These are phyloP conservation scores for Nasua narica DNA, from an alignment of 2,797 vertebrate genomes.

Conservation along the genomic window DNA sequence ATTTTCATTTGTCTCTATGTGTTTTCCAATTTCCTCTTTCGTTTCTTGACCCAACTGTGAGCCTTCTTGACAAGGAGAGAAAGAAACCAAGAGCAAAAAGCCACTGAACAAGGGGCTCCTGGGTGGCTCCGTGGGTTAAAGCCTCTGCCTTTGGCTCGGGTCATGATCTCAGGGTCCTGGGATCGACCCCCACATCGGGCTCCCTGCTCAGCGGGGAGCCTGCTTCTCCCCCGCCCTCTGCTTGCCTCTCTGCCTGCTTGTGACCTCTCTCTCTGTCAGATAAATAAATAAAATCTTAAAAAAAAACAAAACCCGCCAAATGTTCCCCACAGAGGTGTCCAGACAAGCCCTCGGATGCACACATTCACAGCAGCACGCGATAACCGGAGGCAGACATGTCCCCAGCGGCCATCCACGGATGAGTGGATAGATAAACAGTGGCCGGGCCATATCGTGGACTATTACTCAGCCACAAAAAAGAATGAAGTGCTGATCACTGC, in stretches of 20 bases:
- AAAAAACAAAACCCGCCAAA: neutral
- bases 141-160: no score
- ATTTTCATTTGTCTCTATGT: neutral
- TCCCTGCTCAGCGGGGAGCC: no score
- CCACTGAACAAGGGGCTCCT: no score
- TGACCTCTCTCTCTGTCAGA: no score
- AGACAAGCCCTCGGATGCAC: no score
- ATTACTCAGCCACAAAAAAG: neutral
- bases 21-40: neutral
- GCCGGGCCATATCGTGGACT: accelerated
- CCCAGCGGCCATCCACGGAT: neutral
- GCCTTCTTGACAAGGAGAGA: neutral
- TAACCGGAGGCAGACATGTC: neutral
- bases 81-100: neutral
- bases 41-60: neutral
- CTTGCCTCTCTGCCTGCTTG: no score
- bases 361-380: neutral
- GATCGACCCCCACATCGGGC: no score
- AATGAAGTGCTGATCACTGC: neutral
- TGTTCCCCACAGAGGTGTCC: neutral
- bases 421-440: neutral
- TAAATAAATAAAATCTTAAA: no score
- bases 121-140: no score
- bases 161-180: no score
- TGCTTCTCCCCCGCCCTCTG: no score